Percentiles rank a stretch among this genome's conserved stretches.
phyloP scores from a whole-genome alignment of 2,113 vertebrate genomes.

The Aphyosemion australe region DNA sequence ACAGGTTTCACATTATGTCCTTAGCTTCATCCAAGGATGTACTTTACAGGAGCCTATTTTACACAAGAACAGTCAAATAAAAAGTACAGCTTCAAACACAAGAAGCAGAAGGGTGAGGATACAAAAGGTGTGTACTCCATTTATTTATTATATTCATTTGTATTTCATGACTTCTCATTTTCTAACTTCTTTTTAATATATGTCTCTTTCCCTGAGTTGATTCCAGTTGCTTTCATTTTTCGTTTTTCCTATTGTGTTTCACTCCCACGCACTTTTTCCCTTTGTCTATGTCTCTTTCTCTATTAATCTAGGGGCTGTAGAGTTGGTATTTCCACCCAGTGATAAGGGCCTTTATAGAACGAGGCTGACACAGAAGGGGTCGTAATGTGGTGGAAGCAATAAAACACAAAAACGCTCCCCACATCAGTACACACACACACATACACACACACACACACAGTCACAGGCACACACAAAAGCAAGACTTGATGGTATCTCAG shows the following conservation, averaged over 20 bases:
- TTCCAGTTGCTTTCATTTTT: constrained; percentile 1
- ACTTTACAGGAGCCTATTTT: background rate
- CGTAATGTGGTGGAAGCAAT: constrained; percentile 48
- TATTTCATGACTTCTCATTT: background rate
- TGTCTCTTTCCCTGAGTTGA: background rate
- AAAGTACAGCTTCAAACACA: constrained; percentile 4
- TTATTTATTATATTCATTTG: background rate
- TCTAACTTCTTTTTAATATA: background rate
- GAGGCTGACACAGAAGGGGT: constrained; percentile 41
- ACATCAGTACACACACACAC: background rate
- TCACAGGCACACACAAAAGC: constrained; percentile 5
- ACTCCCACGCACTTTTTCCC: background rate
- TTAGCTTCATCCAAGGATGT: constrained; percentile 8
- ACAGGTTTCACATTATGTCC: constrained; percentile 12
- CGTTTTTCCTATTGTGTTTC: background rate
- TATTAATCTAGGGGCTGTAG: constrained; percentile 43
- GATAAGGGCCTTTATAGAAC: constrained; percentile 48
- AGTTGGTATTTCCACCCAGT: constrained; percentile 42
- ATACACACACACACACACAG: background rate
- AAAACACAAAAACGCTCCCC: constrained; percentile 13
- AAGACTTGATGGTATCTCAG: constrained; percentile 17
- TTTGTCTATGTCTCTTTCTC: constrained; percentile 16
- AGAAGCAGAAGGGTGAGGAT: background rate
- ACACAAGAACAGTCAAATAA: background rate
- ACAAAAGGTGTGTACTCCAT: background rate